These are phyloP conservation scores for Tupiocoris notatus DNA, from an alignment of 2,888 invertebrate genomes.

Conservation along the genomic window DNA sequence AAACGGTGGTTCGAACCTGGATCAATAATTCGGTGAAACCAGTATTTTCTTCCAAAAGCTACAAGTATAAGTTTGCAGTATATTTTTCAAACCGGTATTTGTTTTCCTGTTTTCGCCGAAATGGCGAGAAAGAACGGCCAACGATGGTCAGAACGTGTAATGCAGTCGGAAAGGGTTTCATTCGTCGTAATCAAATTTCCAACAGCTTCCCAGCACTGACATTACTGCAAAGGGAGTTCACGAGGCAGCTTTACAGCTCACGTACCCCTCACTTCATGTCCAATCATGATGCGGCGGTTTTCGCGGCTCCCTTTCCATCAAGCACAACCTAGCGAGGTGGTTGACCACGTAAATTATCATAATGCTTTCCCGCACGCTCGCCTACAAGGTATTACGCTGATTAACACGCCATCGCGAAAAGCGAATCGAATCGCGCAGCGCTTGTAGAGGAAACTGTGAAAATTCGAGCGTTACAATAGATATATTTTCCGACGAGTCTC, in stretches of 20 bases:
- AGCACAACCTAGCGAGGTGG: conserved; percentile 12
- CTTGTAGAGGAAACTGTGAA: too few relatives aligned
- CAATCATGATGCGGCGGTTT: conserved; percentile 16
- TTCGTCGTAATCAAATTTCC: conserved; percentile 33
- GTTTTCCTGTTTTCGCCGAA: too few relatives aligned
- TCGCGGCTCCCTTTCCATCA: conserved; percentile 25
- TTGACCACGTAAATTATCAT: conserved; percentile 37
- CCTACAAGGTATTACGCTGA: conserved; percentile 14
- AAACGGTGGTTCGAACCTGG: too few relatives aligned
- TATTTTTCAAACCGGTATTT: too few relatives aligned
- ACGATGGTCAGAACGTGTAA: conserved; percentile 22
- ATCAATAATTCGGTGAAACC: too few relatives aligned
- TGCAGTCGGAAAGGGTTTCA: conserved; percentile 33
- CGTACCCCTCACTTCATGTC: background rate
- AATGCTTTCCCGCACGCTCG: conserved; percentile 17
- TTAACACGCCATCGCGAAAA: conserved; percentile 12
- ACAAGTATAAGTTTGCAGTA: too few relatives aligned
- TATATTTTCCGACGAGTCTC: too few relatives aligned
- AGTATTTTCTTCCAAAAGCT: too few relatives aligned
- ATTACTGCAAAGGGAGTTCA: background rate
- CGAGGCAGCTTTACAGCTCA: background rate
- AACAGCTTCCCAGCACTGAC: background rate
- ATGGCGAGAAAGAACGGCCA: too few relatives aligned
- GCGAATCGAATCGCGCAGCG: background rate
- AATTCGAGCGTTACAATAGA: too few relatives aligned